Evolutionary conservation across 2,888 invertebrate species (phyloP).

Genomic region (Oeneis ivallda): DNA sequence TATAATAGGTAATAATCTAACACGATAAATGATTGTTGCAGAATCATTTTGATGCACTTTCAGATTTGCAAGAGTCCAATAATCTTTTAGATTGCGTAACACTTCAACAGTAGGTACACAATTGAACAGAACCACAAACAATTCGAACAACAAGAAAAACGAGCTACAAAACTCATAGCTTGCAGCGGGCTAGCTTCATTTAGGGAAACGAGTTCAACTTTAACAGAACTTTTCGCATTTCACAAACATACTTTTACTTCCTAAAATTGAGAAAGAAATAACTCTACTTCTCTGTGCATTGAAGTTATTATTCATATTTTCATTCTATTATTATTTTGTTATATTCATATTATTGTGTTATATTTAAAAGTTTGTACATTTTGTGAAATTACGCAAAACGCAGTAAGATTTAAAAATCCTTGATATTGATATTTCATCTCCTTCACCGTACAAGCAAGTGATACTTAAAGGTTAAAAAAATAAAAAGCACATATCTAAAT

Average conservation of each 20-base stretch:
- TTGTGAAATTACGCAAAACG: too few species aligned
- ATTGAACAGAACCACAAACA: slow-evolving; percentile 10
- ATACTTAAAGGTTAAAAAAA: too few species aligned
- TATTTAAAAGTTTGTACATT: too few species aligned
- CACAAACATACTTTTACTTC: slow-evolving; percentile 10
- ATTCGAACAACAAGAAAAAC: slow-evolving; percentile 18
- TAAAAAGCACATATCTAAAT: too few species aligned
- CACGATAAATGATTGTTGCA: too few species aligned
- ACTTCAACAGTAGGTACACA: not conserved
- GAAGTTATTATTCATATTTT: not conserved
- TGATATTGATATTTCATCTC: too few species aligned
- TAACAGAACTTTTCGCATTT: slow-evolving; percentile 11
- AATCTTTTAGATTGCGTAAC: slow-evolving; percentile 1
- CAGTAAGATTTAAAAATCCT: too few species aligned
- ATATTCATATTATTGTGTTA: not conserved
- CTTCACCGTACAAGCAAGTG: too few species aligned
- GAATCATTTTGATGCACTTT: too few species aligned
- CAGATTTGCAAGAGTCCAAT: not conserved
- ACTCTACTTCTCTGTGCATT: not conserved
- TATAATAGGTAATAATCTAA: too few species aligned
- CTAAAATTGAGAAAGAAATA: not conserved
- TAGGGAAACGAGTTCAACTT: slow-evolving; percentile 19
- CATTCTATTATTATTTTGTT: not conserved
- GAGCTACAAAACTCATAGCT: slow-evolving; percentile 14
- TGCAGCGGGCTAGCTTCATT: slow-evolving; percentile 16